These are phyloP conservation scores for Bradysia coprophila DNA, from an alignment of 1,140 invertebrate genomes.

Conservation along the genomic window DNA sequence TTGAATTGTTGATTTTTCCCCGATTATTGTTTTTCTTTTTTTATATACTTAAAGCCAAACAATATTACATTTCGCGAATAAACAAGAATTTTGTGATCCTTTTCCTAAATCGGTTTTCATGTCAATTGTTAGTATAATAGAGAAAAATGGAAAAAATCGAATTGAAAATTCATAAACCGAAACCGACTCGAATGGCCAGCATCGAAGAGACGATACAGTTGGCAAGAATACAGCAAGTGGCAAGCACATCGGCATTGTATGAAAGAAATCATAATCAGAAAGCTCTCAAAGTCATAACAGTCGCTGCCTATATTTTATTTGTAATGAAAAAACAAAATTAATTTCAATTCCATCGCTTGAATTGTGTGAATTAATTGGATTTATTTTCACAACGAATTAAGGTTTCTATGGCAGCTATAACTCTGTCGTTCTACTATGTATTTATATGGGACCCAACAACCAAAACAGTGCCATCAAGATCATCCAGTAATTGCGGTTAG, in stretches of 20 bases:
- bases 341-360: too few species aligned
- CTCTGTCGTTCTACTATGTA: slow-evolving; percentile 82
- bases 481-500: not conserved
- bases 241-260: not conserved
- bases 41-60: not conserved
- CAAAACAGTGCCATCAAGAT: not conserved
- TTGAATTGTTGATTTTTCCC: too few species aligned
- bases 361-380: too few species aligned
- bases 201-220: slow-evolving; percentile 3
- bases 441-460: slow-evolving; percentile 69
- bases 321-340: too few species aligned
- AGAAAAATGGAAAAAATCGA: slow-evolving; percentile 1
- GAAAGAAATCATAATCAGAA: slow-evolving; percentile 39
- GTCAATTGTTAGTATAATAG: too few species aligned
- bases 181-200: not conserved
- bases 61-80: not conserved
- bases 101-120: too few species aligned
- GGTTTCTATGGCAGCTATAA: slow-evolving; percentile 76
- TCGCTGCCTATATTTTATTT: slow-evolving; percentile 80
- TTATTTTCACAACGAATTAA: too few species aligned
- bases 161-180: not conserved
- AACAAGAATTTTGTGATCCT: too few species aligned
- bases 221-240: not conserved
- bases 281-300: slow-evolving; percentile 68
- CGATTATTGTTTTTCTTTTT: not conserved